phyloP scores from a whole-genome alignment of 2,888 invertebrate species.

The Panzeria rudis region DNA sequence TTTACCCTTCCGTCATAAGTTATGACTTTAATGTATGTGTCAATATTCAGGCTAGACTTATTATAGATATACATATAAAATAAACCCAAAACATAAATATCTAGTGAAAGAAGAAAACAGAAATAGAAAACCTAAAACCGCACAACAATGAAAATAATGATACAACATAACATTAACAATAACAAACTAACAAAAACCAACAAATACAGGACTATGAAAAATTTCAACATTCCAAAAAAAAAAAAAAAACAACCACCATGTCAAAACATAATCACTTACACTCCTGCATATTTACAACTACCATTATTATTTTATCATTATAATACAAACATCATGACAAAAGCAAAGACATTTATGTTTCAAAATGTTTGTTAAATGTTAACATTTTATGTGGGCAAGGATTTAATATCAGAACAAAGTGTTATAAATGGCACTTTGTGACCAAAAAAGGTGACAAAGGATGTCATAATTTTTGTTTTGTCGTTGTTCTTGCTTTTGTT shows the following conservation, averaged over 20 bases:
- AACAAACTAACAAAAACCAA: conserved; percentile 7
- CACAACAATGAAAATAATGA: conserved; percentile 2
- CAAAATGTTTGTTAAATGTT: conserved; percentile 11
- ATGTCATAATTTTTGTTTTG: conserved; percentile 79
- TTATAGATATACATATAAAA: background rate
- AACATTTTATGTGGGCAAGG: conserved; percentile 11
- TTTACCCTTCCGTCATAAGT: conserved; percentile 34
- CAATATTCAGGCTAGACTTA: conserved; percentile 8
- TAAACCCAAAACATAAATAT: background rate
- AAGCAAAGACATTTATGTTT: background rate
- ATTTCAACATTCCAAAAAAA: background rate
- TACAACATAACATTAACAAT: conserved; percentile 1
- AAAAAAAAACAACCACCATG: background rate
- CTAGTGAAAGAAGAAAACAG: background rate
- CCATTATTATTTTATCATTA: conserved; percentile 51
- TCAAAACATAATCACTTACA: background rate
- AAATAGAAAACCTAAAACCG: conserved; percentile 1
- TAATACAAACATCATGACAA: conserved; percentile 8
- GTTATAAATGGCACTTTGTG: conserved; percentile 74
- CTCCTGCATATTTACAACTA: conserved; percentile 6
- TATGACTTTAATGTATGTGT: conserved; percentile 26
- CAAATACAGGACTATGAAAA: background rate
- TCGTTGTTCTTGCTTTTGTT: background rate
- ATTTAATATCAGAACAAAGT: conserved; percentile 65
- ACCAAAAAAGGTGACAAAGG: conserved; percentile 80